Evolutionary conservation across 2,888 invertebrate genomes (phyloP).

Genomic region (Aleiodes alternator): DNA sequence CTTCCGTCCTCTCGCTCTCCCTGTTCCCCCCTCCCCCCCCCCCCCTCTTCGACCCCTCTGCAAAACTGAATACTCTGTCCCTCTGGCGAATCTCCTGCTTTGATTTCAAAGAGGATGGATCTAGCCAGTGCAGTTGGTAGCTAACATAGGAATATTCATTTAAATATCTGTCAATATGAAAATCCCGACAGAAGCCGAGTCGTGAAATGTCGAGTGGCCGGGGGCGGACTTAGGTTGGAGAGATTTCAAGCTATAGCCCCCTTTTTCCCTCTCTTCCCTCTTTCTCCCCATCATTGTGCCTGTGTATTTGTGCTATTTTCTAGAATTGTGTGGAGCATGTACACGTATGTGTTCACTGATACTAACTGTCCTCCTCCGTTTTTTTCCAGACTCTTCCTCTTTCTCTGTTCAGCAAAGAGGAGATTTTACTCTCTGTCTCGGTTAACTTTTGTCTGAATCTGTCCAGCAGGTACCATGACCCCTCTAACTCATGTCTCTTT

Average conservation of each 20-base stretch:
- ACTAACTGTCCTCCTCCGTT: constrained; percentile 42
- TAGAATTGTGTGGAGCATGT: too few relatives aligned
- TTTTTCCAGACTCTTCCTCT: constrained; percentile 47
- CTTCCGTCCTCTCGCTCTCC: constrained; percentile 52
- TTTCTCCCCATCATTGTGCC: constrained; percentile 5
- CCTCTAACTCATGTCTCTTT: background rate
- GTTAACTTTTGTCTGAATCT: constrained; percentile 43
- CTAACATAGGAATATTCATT: constrained; percentile 72
- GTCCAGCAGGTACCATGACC: constrained; percentile 41
- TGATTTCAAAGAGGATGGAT: constrained; percentile 70
- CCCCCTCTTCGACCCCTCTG: constrained; percentile 1
- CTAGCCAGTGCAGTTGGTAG: constrained; percentile 14
- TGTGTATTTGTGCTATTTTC: constrained; percentile 28
- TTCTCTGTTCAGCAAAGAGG: constrained; percentile 39
- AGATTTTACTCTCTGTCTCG: constrained; percentile 39
- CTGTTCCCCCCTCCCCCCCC: too few relatives aligned
- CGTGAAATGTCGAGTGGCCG: constrained; percentile 49
- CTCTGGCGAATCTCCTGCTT: constrained; percentile 61
- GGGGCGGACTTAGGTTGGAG: constrained; percentile 52
- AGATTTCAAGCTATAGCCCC: constrained; percentile 26
- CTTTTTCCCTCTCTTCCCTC: background rate
- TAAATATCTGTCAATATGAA: constrained; percentile 74
- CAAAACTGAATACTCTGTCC: constrained; percentile 24
- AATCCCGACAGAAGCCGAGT: constrained; percentile 60
- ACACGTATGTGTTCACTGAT: constrained; percentile 12